Base-by-base conservation (phyloP, 2,113 vertebrate genomes). In the Nanorana parkeri region DNA sequence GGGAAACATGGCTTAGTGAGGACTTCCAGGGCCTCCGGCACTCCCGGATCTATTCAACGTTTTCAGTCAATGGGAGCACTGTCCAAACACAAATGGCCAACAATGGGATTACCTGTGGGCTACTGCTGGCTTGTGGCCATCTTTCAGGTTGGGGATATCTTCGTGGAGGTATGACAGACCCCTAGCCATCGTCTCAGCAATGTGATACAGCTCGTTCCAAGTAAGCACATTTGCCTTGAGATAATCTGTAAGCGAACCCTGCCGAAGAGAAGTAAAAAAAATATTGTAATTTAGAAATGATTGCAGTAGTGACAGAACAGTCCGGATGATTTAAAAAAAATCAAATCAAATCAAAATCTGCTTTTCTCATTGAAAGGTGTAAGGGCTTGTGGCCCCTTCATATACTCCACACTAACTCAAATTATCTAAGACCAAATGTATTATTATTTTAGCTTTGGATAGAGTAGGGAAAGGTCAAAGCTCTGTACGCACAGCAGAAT, bases 131-230 rank as follows among this genome's bases (percentile, higher is more conserved):
- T 99, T 99, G 85, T 99, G 97, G 29, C 97, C 97, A 0, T 99
- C 97, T 87, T 97, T 97, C 73, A 99, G 93, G 68, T 96, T 96
- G 0, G 97, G 96, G 85, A 98, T 96, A 84, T 99, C 98, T 87
- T 99, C 98, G 24, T 99, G 98, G 66, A 99, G 96, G 84, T 99
- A 98, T n/a, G 98, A 95, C 87, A 99, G 89, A 84, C 98, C 98
- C 47, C 96, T 89, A 3, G 97, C 96, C 90, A 97, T 95, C 0
- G 96, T 95, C 88, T 98, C 96, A 29, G 96, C 90, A 3, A 99
- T 98, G 91, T 96, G 95, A 87, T 97, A 99, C 1, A 99, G 89
- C 89, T 99, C 98, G 36, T 96, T 96, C 98, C 98, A 99, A 19
- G 97, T 96, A 56, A 99, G 94, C 84, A 97, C 95, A 24, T 99